Base-by-base conservation (phyloP, 2,888 invertebrate species). In the Ophonus ardosiacus region DNA sequence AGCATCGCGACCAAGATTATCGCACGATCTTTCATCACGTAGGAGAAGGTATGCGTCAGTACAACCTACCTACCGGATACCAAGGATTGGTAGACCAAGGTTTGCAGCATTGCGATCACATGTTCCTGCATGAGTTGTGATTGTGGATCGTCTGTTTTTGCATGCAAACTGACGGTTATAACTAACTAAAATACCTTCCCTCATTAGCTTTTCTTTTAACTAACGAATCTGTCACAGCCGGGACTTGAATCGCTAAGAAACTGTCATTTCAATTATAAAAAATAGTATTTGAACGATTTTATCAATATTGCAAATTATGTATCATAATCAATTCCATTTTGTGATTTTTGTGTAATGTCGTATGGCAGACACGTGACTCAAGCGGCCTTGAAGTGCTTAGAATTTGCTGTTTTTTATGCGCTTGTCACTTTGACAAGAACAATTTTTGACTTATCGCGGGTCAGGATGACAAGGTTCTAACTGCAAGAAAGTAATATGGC, bases 31-130 rank as follows among this genome's bases (percentile, higher is more conserved):
- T 80, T 86, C 87, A 84, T 43, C 80, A 68, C 87, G 88, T 82
- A 88, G 91, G 86, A 87, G 87, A 86, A 90, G 90, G 90, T 90
- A 90, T 89, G 89, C 89, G 86, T 87, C 88, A 87, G 88, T 89
- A 86, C 89, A 90, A 88, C 88, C 89, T 87, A 90, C 89, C 87
- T 88, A 90, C 88, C 89, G 90, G 89, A 74, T 74, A 74, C 71
- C 71, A 43, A 74, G 71, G 71, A 90, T 89, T 87, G 88, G 88
- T 87, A 89, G 90, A 88, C 90, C 90, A 89, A 90, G 90, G 90
- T 90, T 90, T 86, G 85, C 86, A 85, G 79, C 79, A 80, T 84
- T 86, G 87, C 86, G 86, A 79, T 80, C 76, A 86, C 76, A 81
- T 79, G 81, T 68, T 87, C 85, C 87, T 87, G 88, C 88, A 88